These are phyloP conservation scores for Ammodytes marinus DNA, from an alignment of 2,113 vertebrate species.

Conservation along the genomic window DNA sequence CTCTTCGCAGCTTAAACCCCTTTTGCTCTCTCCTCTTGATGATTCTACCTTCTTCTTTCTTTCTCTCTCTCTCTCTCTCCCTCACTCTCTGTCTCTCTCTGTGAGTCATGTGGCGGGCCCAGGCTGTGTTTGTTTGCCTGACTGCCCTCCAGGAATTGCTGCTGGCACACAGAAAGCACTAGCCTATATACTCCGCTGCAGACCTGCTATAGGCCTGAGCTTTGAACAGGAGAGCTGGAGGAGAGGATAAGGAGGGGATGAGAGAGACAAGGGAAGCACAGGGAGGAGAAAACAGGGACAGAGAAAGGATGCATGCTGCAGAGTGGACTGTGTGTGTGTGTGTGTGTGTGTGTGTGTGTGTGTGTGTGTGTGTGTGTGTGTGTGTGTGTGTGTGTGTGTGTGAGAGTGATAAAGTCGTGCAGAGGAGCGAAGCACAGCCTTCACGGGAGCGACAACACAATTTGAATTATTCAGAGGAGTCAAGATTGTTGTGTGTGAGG, in stretches of 20 bases:
- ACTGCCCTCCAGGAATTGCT: slow-evolving; percentile 83
- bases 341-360: too few relatives aligned
- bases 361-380: too few relatives aligned
- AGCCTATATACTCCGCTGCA: slow-evolving; percentile 37
- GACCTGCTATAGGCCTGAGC: slow-evolving; percentile 61
- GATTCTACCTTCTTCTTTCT: slow-evolving; percentile 28
- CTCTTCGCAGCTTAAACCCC: slow-evolving; percentile 58
- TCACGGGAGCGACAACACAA: slow-evolving; percentile 42
- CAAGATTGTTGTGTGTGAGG: slow-evolving; percentile 43
- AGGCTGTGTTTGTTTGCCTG: slow-evolving; percentile 78
- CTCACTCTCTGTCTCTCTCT: slow-evolving; percentile 30
- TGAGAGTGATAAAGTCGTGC: slow-evolving; percentile 36
- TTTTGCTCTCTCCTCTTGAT: slow-evolving; percentile 58
- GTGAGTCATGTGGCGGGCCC: slow-evolving; percentile 70
- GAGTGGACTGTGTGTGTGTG: not conserved
- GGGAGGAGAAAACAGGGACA: not conserved
- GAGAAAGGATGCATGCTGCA: slow-evolving; percentile 30
- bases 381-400: slow-evolving; percentile 19
- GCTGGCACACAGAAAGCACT: slow-evolving; percentile 68
- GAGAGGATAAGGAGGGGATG: slow-evolving; percentile 16
- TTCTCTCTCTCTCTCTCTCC: not conserved
- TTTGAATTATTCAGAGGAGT: slow-evolving; percentile 70
- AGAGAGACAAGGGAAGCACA: not conserved
- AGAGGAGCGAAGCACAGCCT: slow-evolving; percentile 39
- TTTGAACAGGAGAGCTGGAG: slow-evolving; percentile 40